A percentile compares a stretch with the other conserved stretches of the same genome.
Evolutionary conservation across 2,888 invertebrate species (phyloP).

Genomic region (Aspidiotus destructor): DNA sequence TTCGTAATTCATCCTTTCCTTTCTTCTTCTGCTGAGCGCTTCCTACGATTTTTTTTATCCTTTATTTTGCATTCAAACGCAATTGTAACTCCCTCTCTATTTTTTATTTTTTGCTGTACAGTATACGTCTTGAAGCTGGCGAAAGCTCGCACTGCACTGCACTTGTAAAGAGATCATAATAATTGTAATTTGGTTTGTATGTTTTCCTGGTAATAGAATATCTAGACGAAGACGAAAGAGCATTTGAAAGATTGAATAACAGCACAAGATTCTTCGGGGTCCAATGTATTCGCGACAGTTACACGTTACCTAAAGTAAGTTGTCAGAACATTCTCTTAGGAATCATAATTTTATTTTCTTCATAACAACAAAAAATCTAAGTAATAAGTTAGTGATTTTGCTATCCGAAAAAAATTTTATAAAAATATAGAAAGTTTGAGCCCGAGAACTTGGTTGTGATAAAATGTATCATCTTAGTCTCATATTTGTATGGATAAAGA

Average conservation of each 20-base stretch:
- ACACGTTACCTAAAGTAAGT: slow-evolving; percentile 28
- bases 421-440: too few relatives aligned
- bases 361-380: too few relatives aligned
- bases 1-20: background rate
- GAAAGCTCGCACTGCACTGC: too few relatives aligned
- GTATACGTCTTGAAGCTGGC: background rate
- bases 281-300: slow-evolving; percentile 27
- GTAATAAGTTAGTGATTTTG: too few relatives aligned
- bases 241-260: slow-evolving; percentile 47
- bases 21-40: background rate
- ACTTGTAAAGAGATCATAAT: background rate
- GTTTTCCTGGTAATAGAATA: slow-evolving; percentile 41
- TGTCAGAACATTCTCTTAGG: too few relatives aligned
- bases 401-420: too few relatives aligned
- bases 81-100: background rate
- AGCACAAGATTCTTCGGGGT: slow-evolving; percentile 25
- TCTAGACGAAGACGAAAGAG: slow-evolving; percentile 47
- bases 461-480: too few relatives aligned
- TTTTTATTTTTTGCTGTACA: background rate
- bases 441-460: too few relatives aligned
- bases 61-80: background rate
- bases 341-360: too few relatives aligned
- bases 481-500: too few relatives aligned
- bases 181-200: background rate
- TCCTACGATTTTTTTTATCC: background rate